Evolutionary conservation across 1,140 invertebrate genomes (phyloP), one percentile per base, ranked within the genome.

Genomic region (Melitaea cinxia): DNA sequence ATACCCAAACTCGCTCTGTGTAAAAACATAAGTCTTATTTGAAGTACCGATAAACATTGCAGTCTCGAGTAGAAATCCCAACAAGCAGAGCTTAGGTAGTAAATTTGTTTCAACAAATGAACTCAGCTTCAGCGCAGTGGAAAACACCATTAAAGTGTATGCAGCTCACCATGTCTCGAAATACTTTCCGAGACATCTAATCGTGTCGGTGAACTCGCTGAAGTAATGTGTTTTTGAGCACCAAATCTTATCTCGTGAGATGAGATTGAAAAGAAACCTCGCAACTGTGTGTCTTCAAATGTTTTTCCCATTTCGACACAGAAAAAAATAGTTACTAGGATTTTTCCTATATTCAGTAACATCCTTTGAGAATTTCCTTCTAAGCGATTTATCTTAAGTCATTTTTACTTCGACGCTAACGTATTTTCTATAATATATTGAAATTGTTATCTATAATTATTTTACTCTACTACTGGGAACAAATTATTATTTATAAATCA

Each of bases 401-500:
- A 12, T 21, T 24, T 12, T 23, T 47, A 2, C 23, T 12, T 17
- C 15, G 14, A 23, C 2, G 4, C 19, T 19, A 19, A 23, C 19
- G 14, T 47, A 21, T 21, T 47, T 23, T 47, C 19, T 47, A 47
- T 23, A 47, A 21, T n/a, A n/a, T n/a, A n/a, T n/a, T n/a, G n/a
- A n/a, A n/a, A n/a, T n/a, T n/a, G n/a, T n/a, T n/a, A n/a, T n/a
- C n/a, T n/a, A n/a, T n/a, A n/a, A n/a, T n/a, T n/a, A n/a, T n/a
- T n/a, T n/a, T n/a, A n/a, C n/a, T n/a, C n/a, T n/a, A n/a, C n/a
- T n/a, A n/a, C 42, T 33, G 42, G 12, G 4, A 42, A 3, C 14
- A 15, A 5, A 10, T 42, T 45, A 47, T 47, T 26, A 33, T 59
- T 59, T 37, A 49, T 33, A 59, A 47, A 42, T 33, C 37, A 26